Evolutionary conservation across 2,888 invertebrate genomes (phyloP).

Genomic region (Timema cristinae): DNA sequence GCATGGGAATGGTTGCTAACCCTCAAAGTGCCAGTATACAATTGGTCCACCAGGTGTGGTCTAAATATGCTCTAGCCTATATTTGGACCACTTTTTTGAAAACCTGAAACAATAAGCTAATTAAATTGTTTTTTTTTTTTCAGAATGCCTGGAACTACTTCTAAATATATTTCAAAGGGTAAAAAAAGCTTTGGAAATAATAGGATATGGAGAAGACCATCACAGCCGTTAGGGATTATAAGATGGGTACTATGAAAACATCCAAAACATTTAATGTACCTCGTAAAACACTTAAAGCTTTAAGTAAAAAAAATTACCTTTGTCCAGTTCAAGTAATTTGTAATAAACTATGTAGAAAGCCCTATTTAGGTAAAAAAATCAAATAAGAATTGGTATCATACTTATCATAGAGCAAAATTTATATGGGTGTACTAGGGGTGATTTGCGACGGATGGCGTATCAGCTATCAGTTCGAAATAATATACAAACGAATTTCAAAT

Average conservation of each 20-base stretch:
- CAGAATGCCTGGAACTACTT: too few relatives aligned
- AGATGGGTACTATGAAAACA: slow-evolving; percentile 8
- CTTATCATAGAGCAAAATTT: neutral
- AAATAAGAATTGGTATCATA: neutral
- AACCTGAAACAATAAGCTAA: too few relatives aligned
- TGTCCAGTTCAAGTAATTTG: neutral
- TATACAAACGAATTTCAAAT: neutral
- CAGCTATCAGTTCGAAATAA: slow-evolving; percentile 1
- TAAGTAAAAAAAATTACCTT: neutral
- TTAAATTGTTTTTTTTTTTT: too few relatives aligned
- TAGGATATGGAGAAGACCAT: slow-evolving; percentile 2
- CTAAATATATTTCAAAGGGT: too few relatives aligned
- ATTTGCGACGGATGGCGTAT: slow-evolving; percentile 9
- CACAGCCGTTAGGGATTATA: neutral
- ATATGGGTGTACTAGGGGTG: neutral
- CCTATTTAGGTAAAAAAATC: neutral
- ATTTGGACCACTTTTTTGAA: too few relatives aligned
- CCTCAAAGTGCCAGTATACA: too few relatives aligned
- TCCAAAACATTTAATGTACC: slow-evolving; percentile 5
- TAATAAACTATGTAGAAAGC: slow-evolving; percentile 4
- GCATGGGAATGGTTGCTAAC: too few relatives aligned
- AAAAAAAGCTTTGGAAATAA: slow-evolving; percentile 9
- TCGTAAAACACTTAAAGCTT: neutral
- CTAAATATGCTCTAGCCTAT: too few relatives aligned
- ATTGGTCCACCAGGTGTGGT: too few relatives aligned